Evolutionary conservation across 2,113 vertebrate genomes (phyloP), one percentile per base, ranked within the genome.

Genomic region (Dolichotis patagonum): DNA sequence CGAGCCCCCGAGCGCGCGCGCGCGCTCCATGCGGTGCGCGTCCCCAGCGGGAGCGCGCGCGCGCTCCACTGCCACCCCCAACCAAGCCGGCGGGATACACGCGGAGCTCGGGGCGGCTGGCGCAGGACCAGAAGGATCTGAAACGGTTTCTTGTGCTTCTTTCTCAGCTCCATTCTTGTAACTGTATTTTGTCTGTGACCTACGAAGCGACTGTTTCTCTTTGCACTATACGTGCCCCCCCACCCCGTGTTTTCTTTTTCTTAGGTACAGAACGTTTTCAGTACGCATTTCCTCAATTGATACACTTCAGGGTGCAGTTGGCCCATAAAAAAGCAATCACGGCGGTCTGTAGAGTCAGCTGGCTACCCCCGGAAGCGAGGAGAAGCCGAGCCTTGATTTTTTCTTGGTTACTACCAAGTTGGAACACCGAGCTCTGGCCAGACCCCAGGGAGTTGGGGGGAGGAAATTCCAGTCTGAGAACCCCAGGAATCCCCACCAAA

Each of bases 291-390:
- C 97, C 97, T 96, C 80, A 90, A 88, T 26, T 92, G 96, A 88
- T 96, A 94, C 1, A 65, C 92, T 94, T 83, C 9, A 92, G 96
- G 93, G 97, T 77, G 93, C 95, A 91, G 93, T 24, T 88, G 63
- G 54, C 96, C 85, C 97, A 94, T 96, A 90, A 98, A 97, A 92
- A 83, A 43, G 90, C 94, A 96, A 96, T 97, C 96, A 88, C 56
- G 41, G 92, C 91, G 0, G 10, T 77, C 60, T 32, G 58, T 78
- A 92, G 86, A 96, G 86, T 93, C 96, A 92, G 91, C 95, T 84
- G 88, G 89, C 67, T 46, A 43, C n/a, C 32, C 60, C 35, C 43
- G 46, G 54, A 26, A 52, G 35, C 17, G 12, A 30, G 41, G 58
- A 58, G 73, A 95, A 60, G 49, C 85, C 1, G 7, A 62, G 77